A percentile compares a stretch with the other conserved stretches of the same genome.
Evolutionary conservation across 2,888 invertebrate genomes (phyloP).

Genomic region (Apotomis capreana): DNA sequence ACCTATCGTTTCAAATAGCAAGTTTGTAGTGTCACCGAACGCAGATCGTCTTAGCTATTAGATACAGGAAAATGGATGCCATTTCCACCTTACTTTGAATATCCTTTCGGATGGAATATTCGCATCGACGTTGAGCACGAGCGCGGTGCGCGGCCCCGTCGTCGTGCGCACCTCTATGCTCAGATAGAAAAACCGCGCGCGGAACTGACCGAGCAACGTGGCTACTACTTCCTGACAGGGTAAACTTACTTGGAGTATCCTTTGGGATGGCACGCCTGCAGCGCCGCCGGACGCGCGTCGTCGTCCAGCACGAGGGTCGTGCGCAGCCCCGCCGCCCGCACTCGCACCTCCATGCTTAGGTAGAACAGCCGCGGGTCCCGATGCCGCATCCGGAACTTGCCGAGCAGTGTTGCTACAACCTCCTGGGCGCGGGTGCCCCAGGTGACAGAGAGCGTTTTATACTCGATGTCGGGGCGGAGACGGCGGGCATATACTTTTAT

Average conservation of each 20-base stretch:
- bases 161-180: conserved; percentile 95
- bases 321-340: conserved; percentile 91
- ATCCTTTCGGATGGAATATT: conserved; percentile 89
- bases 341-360: conserved; percentile 96
- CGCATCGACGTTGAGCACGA: too few relatives aligned
- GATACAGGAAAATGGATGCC: too few relatives aligned
- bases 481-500: conserved; percentile 96
- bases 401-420: conserved; percentile 91
- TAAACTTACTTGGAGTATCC: conserved; percentile 92
- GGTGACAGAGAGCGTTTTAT: conserved; percentile 96
- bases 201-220: conserved; percentile 92
- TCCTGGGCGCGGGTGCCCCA: conserved; percentile 94
- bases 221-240: conserved; percentile 51
- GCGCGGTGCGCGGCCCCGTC: too few relatives aligned
- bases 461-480: conserved; percentile 96
- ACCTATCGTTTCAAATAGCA: too few relatives aligned
- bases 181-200: conserved; percentile 94
- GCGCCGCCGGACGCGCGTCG: conserved; percentile 93
- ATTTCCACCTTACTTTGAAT: conserved; percentile 87
- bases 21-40: too few relatives aligned
- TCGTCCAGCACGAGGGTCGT: conserved; percentile 93
- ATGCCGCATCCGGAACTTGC: conserved; percentile 95
- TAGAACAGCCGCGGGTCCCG: conserved; percentile 96
- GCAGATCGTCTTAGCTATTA: too few relatives aligned
- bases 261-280: conserved; percentile 96